phyloP scores from a whole-genome alignment of 1,140 invertebrate species.

The Leptinotarsa defecta region DNA sequence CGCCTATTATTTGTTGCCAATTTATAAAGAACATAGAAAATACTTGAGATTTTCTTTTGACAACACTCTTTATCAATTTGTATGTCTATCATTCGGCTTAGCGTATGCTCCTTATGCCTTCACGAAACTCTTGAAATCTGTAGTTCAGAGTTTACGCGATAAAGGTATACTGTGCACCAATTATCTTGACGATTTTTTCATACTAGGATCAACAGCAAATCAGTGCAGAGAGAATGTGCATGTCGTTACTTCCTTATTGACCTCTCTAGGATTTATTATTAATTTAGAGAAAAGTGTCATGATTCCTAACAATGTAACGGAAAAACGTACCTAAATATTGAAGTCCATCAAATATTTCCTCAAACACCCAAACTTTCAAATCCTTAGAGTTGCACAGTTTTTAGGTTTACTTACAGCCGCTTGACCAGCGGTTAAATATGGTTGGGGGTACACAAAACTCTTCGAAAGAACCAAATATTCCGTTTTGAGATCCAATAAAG shows the following conservation, averaged over 20 bases:
- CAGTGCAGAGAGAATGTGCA: constrained; percentile 3
- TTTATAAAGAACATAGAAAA: constrained; percentile 31
- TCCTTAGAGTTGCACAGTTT: background rate
- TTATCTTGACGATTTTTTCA: constrained; percentile 23
- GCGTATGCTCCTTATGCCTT: constrained; percentile 14
- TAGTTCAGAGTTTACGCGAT: background rate
- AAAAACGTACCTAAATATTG: background rate
- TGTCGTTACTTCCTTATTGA: background rate
- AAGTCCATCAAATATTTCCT: background rate
- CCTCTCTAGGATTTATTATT: constrained; percentile 23
- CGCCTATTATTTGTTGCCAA: constrained; percentile 43
- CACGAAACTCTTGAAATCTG: constrained; percentile 16
- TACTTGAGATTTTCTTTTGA: constrained; percentile 41
- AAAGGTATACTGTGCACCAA: background rate
- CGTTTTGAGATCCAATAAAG: background rate
- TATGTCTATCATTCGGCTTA: constrained; percentile 29
- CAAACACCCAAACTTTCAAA: background rate
- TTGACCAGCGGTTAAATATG: background rate
- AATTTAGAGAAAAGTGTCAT: constrained; percentile 24
- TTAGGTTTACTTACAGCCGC: background rate
- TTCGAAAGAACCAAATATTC: constrained; percentile 22
- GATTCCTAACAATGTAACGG: background rate
- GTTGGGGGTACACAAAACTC: constrained; percentile 18
- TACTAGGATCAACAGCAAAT: constrained; percentile 1
- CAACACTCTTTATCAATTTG: constrained; percentile 40